Percentiles rank a stretch among this genome's conserved stretches.
phyloP scores from a whole-genome alignment of 2,888 invertebrate species.

The Anticlea derivata region DNA sequence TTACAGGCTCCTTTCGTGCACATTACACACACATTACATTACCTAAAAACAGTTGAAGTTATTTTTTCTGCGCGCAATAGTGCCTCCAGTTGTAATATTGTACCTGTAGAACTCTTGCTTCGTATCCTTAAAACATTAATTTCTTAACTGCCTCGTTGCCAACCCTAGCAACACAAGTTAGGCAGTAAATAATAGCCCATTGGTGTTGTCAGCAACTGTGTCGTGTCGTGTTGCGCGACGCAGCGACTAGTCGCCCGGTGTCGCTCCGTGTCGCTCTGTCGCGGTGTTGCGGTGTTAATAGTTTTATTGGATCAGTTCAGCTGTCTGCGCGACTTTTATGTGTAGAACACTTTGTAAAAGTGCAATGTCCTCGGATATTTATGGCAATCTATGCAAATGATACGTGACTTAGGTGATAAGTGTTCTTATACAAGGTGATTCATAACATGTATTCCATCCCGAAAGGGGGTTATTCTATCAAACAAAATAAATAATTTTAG shows the following conservation, averaged over 20 bases:
- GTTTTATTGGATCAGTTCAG: slow-evolving; percentile 23
- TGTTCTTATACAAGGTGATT: no score
- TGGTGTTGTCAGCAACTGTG: slow-evolving; percentile 15
- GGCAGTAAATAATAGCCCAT: slow-evolving; percentile 29
- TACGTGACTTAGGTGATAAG: no score
- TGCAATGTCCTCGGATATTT: neutral
- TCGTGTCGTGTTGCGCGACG: neutral
- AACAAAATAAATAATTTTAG: no score
- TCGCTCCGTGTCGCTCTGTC: slow-evolving; percentile 5
- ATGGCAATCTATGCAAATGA: no score
- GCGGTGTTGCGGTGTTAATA: slow-evolving; percentile 16
- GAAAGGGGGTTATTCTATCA: no score
- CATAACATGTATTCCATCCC: no score
- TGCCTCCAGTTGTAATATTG: no score
- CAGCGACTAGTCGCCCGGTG: neutral
- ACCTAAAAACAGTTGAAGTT: no score
- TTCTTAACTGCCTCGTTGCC: slow-evolving; percentile 10
- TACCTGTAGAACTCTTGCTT: no score
- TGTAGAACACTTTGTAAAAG: neutral
- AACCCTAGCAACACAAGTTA: slow-evolving; percentile 40
- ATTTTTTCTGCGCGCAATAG: no score
- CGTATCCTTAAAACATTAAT: neutral
- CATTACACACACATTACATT: no score
- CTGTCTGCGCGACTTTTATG: slow-evolving; percentile 15
- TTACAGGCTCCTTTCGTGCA: no score